phyloP scores from a whole-genome alignment of 2,797 vertebrate species.

The Sandelia bainsii region DNA sequence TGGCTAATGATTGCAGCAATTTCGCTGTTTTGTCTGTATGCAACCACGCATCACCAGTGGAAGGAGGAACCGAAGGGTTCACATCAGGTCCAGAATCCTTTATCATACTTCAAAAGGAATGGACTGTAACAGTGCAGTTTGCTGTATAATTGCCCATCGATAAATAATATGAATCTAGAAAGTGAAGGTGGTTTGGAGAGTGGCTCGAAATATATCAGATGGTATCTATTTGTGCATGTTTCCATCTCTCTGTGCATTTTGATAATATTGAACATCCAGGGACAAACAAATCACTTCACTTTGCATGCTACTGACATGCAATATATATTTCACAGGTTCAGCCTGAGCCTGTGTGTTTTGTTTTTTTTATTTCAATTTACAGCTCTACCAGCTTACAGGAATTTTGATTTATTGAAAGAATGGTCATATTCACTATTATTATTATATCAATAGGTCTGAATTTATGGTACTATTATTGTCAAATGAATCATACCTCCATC shows the following conservation, averaged over 20 bases:
- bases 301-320: slow-evolving; percentile 36
- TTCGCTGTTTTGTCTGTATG: slow-evolving; percentile 14
- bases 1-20: slow-evolving; percentile 38
- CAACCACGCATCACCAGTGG: background rate
- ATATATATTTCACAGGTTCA: slow-evolving; percentile 29
- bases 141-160: background rate
- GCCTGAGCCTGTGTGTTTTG: slow-evolving; percentile 1
- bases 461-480: slow-evolving; percentile 39
- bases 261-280: slow-evolving; percentile 44
- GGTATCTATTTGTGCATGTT: slow-evolving; percentile 24
- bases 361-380: slow-evolving; percentile 26
- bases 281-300: slow-evolving; percentile 36
- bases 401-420: slow-evolving; percentile 28
- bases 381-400: slow-evolving; percentile 8
- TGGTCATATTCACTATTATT: slow-evolving; percentile 17
- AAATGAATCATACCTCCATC: slow-evolving; percentile 39
- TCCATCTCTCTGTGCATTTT: slow-evolving; percentile 43
- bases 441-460: slow-evolving; percentile 40
- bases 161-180: slow-evolving; percentile 9
- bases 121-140: background rate
- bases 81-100: slow-evolving; percentile 7
- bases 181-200: slow-evolving; percentile 10
- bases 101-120: background rate
- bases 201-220: slow-evolving; percentile 13
- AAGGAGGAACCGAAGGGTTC: background rate